These are phyloP conservation scores for Crenuchus spilurus DNA, from an alignment of 2,797 vertebrate species.

Conservation along the genomic window DNA sequence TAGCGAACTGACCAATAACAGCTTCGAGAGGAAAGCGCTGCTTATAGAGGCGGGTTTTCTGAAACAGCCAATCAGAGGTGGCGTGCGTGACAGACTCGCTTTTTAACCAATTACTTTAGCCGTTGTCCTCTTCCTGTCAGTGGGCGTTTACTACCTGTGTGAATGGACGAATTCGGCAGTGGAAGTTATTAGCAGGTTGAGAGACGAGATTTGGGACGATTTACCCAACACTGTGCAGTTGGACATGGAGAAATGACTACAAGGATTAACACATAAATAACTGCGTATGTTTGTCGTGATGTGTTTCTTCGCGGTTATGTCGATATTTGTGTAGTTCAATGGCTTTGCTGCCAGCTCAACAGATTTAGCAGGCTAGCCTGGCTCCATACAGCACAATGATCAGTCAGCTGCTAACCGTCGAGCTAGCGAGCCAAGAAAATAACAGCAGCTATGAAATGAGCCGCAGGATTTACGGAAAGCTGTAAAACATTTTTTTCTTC, in stretches of 20 bases:
- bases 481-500: neutral
- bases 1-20: neutral
- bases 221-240: constrained; percentile 33
- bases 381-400: constrained; percentile 49
- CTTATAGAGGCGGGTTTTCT: too few relatives aligned
- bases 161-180: constrained; percentile 60
- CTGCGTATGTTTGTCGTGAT: neutral
- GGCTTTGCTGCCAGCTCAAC: neutral
- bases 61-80: constrained; percentile 25
- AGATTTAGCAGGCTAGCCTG: constrained; percentile 22
- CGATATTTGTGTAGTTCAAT: neutral
- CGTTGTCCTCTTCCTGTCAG: constrained; percentile 57
- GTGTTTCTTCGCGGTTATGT: neutral
- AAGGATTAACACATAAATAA: neutral
- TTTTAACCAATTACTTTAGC: constrained; percentile 42
- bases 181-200: constrained; percentile 58
- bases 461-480: neutral
- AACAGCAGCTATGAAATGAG: neutral
- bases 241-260: neutral
- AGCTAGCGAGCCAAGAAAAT: constrained; percentile 24
- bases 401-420: constrained; percentile 57
- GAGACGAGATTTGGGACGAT: constrained; percentile 40
- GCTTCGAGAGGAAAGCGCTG: constrained; percentile 17
- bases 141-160: constrained; percentile 67
- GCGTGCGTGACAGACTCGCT: constrained; percentile 16